phyloP scores from a whole-genome alignment of 2,113 vertebrate genomes.

The Acinonyx jubatus region DNA sequence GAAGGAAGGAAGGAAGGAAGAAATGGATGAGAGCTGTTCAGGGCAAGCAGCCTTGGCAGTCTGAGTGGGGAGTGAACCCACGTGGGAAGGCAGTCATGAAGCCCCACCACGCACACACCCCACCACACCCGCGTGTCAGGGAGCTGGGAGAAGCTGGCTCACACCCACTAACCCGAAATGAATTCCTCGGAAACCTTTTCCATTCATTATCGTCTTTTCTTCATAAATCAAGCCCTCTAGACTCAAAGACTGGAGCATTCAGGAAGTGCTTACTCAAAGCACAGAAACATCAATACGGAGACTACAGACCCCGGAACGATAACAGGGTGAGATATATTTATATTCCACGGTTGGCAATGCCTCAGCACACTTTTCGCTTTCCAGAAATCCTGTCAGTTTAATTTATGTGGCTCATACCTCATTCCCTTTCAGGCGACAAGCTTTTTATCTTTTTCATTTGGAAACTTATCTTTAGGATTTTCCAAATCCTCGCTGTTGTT shows the following conservation, averaged over 20 bases:
- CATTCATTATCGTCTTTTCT: neutral
- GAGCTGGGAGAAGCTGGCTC: neutral
- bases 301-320: constrained; percentile 17
- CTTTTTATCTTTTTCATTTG: constrained; percentile 83
- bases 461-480: constrained; percentile 81
- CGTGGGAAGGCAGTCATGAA: neutral
- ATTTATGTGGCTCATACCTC: constrained; percentile 82
- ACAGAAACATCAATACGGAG: constrained; percentile 62
- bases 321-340: constrained; percentile 62
- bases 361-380: constrained; percentile 64
- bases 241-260: constrained; percentile 61
- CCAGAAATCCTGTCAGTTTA: constrained; percentile 73
- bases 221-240: constrained; percentile 52
- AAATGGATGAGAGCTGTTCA: neutral
- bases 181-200: neutral
- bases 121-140: rapidly evolving
- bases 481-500: constrained; percentile 71
- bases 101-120: too few species aligned
- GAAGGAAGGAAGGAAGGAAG: neutral
- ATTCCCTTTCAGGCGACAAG: constrained; percentile 83
- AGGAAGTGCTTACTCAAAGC: constrained; percentile 80
- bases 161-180: neutral
- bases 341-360: constrained; percentile 41
- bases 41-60: neutral
- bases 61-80: rapidly evolving